Evolutionary conservation across 2,888 invertebrate species (phyloP).

Genomic region (Eilema sororculum): DNA sequence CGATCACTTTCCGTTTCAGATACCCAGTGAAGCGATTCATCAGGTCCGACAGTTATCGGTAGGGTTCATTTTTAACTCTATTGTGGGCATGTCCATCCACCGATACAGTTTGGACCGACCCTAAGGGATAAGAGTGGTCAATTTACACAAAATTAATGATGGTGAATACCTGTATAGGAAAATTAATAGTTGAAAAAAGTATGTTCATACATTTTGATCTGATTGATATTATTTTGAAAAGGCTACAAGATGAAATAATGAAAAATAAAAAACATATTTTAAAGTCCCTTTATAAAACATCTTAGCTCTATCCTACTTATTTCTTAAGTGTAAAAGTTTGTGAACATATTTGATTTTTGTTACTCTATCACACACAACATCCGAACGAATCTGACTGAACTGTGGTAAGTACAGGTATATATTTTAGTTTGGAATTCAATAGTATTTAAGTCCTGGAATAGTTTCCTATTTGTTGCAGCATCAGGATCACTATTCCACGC

Average conservation of each 20-base stretch:
- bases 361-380: no score
- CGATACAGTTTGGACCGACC: slow-evolving; percentile 60
- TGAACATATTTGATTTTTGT: no score
- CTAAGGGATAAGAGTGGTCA: slow-evolving; percentile 67
- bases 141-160: slow-evolving; percentile 75
- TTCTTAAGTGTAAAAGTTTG: no score
- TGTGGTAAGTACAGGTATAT: no score
- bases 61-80: slow-evolving; percentile 81
- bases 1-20: slow-evolving; percentile 48
- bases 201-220: not conserved
- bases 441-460: no score
- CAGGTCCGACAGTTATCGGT: slow-evolving; percentile 71
- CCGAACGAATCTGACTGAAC: no score
- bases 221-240: not conserved
- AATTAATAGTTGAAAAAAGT: not conserved
- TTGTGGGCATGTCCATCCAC: slow-evolving; percentile 75
- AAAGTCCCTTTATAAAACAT: no score
- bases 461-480: no score
- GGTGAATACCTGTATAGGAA: slow-evolving; percentile 44
- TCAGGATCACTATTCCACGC: no score
- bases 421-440: no score
- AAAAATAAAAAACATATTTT: not conserved
- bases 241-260: not conserved
- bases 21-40: slow-evolving; percentile 73
- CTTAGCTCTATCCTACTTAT: no score